Base-by-base conservation (phyloP, 2,888 invertebrate species). In the Carpatolechia fugitivella region DNA sequence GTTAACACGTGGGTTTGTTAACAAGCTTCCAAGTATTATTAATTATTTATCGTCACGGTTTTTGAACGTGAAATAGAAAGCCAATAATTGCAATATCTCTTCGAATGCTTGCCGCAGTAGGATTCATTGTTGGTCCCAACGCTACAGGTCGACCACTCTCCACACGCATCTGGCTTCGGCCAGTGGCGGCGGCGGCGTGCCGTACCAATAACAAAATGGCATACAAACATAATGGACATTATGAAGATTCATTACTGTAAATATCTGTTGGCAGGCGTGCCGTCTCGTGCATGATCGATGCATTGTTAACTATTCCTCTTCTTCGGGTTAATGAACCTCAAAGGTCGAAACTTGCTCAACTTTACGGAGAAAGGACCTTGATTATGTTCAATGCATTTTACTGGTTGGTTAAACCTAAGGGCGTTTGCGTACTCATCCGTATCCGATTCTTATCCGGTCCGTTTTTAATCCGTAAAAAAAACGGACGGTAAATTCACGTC, bases 1-100 rank as follows among this genome's bases (percentile, higher is more conserved):
- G 38, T 48, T 40, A 48, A 20, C 54, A 54, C 48, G 30, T 55
- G 41, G 20, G 33, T 49, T 40, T 54, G 18, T 49, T 46, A 44
- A 48, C 40, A 30, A 54, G 52, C 33, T 54, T 57, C 57, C 40
- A 52, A 50, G 54, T 20, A 57, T 16, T 52, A 52, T 55, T 41
- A 57, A 55, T 57, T 69, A 69, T 69, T 68, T 62, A 67, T 66
- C 70, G 74, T 74, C 73, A 79, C 76, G 75, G 74, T 64, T 66
- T 67, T 66, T 68, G 72, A 74, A 69, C 72, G 66, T 76, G 79
- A 82, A 82, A 82, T 80, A 79, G 83, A 84, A 83, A 84, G 82
- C 79, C 67, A 58, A 61, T 64, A 65, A 72, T 69, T 66, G 68
- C 63, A 61, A 74, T 71, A 68, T 68, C 69, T 71, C 64, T 67